Conservation (phyloP, 2,888 invertebrate genomes). For the Hoplodrina ambigua region DNA sequence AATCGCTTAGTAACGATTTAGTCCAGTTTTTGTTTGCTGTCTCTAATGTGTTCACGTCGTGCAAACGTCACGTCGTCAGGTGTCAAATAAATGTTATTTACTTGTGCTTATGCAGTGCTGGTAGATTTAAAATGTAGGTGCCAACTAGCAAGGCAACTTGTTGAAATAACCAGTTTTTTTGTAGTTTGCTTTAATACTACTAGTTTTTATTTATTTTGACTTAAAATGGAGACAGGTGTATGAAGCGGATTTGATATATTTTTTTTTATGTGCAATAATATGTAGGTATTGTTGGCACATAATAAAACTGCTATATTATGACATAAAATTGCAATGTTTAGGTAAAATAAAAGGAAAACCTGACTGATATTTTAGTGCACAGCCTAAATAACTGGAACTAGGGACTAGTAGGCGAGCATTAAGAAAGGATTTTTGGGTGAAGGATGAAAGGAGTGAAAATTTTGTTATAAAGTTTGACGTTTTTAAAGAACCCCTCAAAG, state of each 20-base stretch:
- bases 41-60: conserved; percentile 54
- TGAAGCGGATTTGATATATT: conserved; percentile 19
- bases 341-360: too few relatives aligned
- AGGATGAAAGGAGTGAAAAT: too few relatives aligned
- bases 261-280: not conserved
- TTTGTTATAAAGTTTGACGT: too few relatives aligned
- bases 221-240: not conserved
- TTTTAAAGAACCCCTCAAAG: too few relatives aligned
- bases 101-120: conserved; percentile 27
- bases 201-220: conserved; percentile 29
- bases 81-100: conserved; percentile 38
- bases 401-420: too few relatives aligned
- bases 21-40: conserved; percentile 63
- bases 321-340: too few relatives aligned
- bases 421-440: too few relatives aligned
- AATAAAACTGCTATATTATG: too few relatives aligned
- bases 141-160: conserved; percentile 20
- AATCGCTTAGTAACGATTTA: conserved; percentile 57
- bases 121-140: conserved; percentile 41
- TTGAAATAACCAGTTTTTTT: conserved; percentile 45
- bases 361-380: too few relatives aligned
- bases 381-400: too few relatives aligned
- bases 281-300: too few relatives aligned
- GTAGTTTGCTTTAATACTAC: conserved; percentile 9
- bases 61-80: conserved; percentile 47